Percentiles rank a stretch among this genome's conserved stretches.
phyloP scores from a whole-genome alignment of 2,113 vertebrate genomes.

The Rattus norvegicus region GRCr8 NC_086027.1:83503001-83503500 shows the following conservation, averaged over 20 bases:
- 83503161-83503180: neutral
- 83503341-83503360: neutral
- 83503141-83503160: neutral
- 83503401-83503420: neutral
- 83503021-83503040: neutral
- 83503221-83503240: neutral
- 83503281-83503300: neutral
- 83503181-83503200: neutral
- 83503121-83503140: neutral
- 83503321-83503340: neutral
- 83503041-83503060: neutral
- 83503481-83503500: neutral
- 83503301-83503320: neutral
- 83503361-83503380: slow-evolving; percentile 7
- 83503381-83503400: neutral
- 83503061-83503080: neutral
- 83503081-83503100: neutral
- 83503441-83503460: neutral
- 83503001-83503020: neutral
- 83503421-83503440: neutral
- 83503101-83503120: neutral
- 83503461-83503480: neutral
- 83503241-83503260: neutral
- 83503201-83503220: neutral
- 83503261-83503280: neutral